Percentiles rank a stretch among this genome's conserved stretches.
Conservation (phyloP, 2,797 vertebrate genomes). For the Uromys caudimaculatus region DNA sequence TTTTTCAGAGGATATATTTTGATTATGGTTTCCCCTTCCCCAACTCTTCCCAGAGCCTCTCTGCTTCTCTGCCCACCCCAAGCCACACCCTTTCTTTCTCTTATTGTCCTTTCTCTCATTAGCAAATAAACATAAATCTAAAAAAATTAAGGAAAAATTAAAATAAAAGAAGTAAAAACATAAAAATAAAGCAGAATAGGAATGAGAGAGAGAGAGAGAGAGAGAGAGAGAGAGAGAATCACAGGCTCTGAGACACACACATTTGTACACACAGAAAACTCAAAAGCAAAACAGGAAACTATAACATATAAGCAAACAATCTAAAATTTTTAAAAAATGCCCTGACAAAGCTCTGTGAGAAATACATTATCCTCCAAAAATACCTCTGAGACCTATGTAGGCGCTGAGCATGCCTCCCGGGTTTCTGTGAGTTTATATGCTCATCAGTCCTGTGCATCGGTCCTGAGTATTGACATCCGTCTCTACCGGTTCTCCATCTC, state of each 20-base stretch:
- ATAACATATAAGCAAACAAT: background rate
- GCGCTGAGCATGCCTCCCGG: accelerated
- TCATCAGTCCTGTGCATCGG: no score
- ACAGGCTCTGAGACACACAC: background rate
- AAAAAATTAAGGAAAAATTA: background rate
- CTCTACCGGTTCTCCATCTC: no score
- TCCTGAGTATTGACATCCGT: no score
- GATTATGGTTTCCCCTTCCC: background rate
- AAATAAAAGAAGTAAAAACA: background rate
- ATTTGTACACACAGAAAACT: background rate
- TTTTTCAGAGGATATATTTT: background rate
- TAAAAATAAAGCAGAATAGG: background rate
- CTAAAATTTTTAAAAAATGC: background rate
- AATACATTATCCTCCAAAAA: background rate
- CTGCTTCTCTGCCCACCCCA: background rate
- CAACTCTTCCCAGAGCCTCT: background rate
- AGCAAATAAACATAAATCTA: background rate
- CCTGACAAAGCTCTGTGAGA: background rate
- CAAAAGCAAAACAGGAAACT: background rate
- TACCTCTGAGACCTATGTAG: no score
- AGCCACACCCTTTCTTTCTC: background rate
- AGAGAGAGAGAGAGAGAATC: no score
- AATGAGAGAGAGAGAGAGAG: background rate
- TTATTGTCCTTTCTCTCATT: no score
- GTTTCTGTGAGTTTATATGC: background rate